phyloP scores from a whole-genome alignment of 2,888 invertebrate genomes.

The Microdon myrmicae region DNA sequence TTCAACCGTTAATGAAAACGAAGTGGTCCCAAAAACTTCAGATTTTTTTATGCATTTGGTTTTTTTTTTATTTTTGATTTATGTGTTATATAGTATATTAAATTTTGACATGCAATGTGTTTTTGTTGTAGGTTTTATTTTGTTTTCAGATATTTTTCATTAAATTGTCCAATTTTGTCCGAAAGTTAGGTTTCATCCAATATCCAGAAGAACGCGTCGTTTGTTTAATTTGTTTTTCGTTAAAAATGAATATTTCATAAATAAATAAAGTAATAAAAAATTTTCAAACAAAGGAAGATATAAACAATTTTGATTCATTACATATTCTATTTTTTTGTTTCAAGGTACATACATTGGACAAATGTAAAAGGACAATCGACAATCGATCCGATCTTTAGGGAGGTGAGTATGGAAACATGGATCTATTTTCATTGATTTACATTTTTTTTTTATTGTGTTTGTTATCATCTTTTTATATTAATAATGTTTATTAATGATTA shows the following conservation, averaged over 20 bases:
- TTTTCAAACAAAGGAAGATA: too few relatives aligned
- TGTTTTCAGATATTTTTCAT: constrained; percentile 25
- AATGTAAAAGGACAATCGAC: too few relatives aligned
- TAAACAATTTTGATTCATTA: too few relatives aligned
- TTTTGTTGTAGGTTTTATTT: constrained; percentile 16
- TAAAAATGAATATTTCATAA: constrained; percentile 42
- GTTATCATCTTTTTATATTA: too few relatives aligned
- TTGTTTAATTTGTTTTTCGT: constrained; percentile 47
- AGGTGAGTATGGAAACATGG: too few relatives aligned
- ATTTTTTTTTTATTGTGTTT: too few relatives aligned
- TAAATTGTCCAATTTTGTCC: constrained; percentile 33
- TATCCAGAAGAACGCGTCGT: constrained; percentile 44
- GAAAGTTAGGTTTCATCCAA: constrained; percentile 42
- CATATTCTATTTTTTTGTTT: too few relatives aligned
- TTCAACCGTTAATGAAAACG: constrained; percentile 68
- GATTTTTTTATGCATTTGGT: constrained; percentile 44
- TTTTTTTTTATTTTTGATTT: constrained; percentile 39
- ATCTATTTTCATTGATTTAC: too few relatives aligned
- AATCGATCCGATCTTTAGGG: too few relatives aligned
- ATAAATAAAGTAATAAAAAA: too few relatives aligned
- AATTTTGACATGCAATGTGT: constrained; percentile 28
- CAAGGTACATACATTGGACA: too few relatives aligned
- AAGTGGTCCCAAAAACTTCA: constrained; percentile 67
- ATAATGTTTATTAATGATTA: too few relatives aligned
- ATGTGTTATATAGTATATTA: constrained; percentile 39